Base-by-base conservation (phyloP, 2,797 vertebrate species). In the Trematomus bernacchii region DNA sequence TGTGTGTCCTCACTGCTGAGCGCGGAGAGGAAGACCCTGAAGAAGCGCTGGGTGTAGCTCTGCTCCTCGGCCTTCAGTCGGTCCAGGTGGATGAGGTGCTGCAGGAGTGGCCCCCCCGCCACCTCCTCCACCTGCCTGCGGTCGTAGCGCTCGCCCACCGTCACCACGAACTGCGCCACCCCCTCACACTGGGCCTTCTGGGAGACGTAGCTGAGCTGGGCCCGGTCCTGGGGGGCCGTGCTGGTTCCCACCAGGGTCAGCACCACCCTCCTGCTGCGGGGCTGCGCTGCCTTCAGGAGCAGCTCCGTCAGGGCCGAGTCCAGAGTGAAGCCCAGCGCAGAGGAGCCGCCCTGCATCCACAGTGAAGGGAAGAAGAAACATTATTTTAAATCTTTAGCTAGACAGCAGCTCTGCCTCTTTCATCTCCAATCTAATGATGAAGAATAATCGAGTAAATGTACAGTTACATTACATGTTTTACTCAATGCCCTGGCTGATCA, bases 131-230 rank as follows among this genome's bases (percentile, higher is more conserved):
- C 87, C 72, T 97, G 87, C 0, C 15, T 73, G n/a, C 85, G 89
- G 71, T 85, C 93, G 37, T 95, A 85, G 0, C 84, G 76, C 0
- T 75, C 74, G 3, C 96, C 96, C 21, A 97, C 88, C 0, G 92
- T 94, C 79, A 98, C 81, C 65, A 95, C 94, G 13, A 98, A 96
- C 73, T 97, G 1, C 0, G 93, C 92, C 83, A 97, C 91, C 2
- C 96, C 97, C 63, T 94, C 90, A 70, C 97, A 98, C 80, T 96
- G 96, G 59, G 94, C 96, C 86, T 91, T 89, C 0, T 79, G 88
- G 50, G 96, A 89, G 59, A 95, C 43, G 72, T 89, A 84, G 51
- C 71, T 84, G 65, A 98, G 87, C 77, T 72, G 93, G 76, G 86
- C 88, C 71, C 14, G 82, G 89, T 97, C 97, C 86, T 86, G 84